These are phyloP conservation scores for Mormyrops boulengeri DNA, from an alignment of 2,797 vertebrate genomes.

Conservation along the genomic window DNA sequence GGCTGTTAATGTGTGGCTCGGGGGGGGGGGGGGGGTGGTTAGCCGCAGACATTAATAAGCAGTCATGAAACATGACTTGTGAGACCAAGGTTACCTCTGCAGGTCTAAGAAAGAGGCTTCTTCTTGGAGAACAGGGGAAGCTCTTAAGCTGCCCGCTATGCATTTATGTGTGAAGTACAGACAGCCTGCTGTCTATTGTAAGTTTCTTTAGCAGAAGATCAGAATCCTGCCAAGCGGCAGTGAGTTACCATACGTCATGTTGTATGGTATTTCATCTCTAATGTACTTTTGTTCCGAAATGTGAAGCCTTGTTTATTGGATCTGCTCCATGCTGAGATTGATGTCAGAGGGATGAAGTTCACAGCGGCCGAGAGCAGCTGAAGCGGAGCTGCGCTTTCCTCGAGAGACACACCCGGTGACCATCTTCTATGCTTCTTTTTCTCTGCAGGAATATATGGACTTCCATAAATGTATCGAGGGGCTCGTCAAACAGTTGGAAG, in stretches of 20 bases:
- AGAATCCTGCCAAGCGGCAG: neutral
- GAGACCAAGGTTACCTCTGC: neutral
- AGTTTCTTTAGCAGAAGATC: neutral
- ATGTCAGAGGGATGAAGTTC: neutral
- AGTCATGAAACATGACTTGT: neutral
- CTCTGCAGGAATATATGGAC: conserved; percentile 77
- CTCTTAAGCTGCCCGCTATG: neutral
- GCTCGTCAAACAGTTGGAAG: conserved; percentile 77
- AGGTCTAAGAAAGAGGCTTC: neutral
- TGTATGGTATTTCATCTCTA: neutral
- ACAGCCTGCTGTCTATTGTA: neutral
- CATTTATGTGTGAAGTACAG: neutral
- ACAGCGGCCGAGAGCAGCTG: neutral
- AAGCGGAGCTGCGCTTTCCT: neutral
- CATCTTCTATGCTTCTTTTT: conserved; percentile 24
- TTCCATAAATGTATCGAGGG: conserved; percentile 80
- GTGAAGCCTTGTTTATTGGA: neutral
- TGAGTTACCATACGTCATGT: neutral
- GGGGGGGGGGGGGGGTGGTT: neutral
- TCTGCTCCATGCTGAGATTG: neutral
- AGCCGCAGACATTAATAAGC: neutral
- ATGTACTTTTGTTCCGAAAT: neutral
- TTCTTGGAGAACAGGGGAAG: neutral
- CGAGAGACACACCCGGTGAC: too few relatives aligned
- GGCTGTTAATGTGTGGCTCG: neutral